phyloP scores from a whole-genome alignment of 2,113 vertebrate species.

The Columba janthina region DNA sequence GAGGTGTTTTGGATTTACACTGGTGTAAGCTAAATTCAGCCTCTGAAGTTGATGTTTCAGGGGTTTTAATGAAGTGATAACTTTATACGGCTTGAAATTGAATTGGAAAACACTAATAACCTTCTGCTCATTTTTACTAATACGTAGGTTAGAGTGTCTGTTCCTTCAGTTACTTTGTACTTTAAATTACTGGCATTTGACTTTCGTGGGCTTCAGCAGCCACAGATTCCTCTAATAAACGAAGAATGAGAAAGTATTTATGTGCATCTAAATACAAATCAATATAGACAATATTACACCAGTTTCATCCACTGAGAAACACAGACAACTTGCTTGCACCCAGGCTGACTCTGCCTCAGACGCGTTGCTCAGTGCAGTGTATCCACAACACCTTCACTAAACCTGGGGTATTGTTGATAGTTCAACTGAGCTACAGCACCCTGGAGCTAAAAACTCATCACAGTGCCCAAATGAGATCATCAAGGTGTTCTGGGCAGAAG shows the following conservation, averaged over 20 bases:
- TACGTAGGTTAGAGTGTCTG: background rate
- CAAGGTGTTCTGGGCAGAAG: slow-evolving; percentile 10
- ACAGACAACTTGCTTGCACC: background rate
- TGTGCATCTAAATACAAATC: slow-evolving; percentile 4
- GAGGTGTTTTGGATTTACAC: background rate
- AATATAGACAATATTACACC: background rate
- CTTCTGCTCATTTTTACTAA: background rate
- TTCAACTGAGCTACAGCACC: background rate
- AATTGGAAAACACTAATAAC: slow-evolving; percentile 19
- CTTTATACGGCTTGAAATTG: slow-evolving; percentile 28
- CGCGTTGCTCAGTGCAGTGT: background rate
- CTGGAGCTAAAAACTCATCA: background rate
- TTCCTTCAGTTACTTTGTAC: background rate
- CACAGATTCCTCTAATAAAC: background rate
- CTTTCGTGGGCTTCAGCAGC: slow-evolving; percentile 11
- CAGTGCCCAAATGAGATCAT: background rate
- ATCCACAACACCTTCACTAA: background rate
- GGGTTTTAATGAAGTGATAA: slow-evolving; percentile 25
- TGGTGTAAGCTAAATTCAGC: background rate
- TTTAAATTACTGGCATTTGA: slow-evolving; percentile 26
- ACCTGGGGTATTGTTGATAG: background rate
- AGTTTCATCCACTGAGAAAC: background rate
- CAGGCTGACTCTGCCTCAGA: background rate
- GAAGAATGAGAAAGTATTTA: background rate
- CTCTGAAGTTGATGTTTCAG: background rate